phyloP scores from a whole-genome alignment of 2,113 vertebrate species.

The Cavia porcellus region DNA sequence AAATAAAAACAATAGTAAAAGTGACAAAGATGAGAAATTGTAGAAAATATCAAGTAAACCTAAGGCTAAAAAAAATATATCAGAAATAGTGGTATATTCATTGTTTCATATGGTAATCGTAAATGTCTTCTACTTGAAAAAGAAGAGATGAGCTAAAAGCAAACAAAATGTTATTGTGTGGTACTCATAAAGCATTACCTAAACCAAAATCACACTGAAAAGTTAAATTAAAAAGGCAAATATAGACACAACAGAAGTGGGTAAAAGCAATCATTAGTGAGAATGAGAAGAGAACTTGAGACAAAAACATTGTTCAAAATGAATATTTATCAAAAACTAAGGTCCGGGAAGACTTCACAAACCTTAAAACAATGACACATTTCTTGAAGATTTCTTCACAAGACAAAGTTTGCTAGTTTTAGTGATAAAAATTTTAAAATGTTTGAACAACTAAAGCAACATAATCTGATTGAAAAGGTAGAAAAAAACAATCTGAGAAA shows the following conservation, averaged over 20 bases:
- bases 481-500: not conserved
- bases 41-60: constrained; percentile 47
- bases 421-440: constrained; percentile 6
- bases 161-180: constrained; percentile 20
- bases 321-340: constrained; percentile 13
- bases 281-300: constrained; percentile 33
- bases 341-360: constrained; percentile 14
- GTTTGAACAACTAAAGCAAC: not conserved
- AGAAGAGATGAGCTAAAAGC: not conserved
- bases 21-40: not conserved
- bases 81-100: not conserved
- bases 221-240: not conserved
- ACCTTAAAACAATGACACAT: constrained; percentile 17
- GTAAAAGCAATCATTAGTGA: not conserved
- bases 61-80: constrained; percentile 27
- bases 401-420: not conserved
- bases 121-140: constrained; percentile 11
- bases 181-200: constrained; percentile 12
- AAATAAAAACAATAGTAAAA: not conserved
- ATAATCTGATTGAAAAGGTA: not conserved
- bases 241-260: constrained; percentile 43
- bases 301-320: constrained; percentile 20
- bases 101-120: not conserved
- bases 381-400: constrained; percentile 43
- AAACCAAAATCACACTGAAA: constrained; percentile 42